A percentile compares a stretch with the other conserved stretches of the same genome.
phyloP scores from a whole-genome alignment of 2,797 vertebrate genomes.

The Lutjanus campechanus region DNA sequence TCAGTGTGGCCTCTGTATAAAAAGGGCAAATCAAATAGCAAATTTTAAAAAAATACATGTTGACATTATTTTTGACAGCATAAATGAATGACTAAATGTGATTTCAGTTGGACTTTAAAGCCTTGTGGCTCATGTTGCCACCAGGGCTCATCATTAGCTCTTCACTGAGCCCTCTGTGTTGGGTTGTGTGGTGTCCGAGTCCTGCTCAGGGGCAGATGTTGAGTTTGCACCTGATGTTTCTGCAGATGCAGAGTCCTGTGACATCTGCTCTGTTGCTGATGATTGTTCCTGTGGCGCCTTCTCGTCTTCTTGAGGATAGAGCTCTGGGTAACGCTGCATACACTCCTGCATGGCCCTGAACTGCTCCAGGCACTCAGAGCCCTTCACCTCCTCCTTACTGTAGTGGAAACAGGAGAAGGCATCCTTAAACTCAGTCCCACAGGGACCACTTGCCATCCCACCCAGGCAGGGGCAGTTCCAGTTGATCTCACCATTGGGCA shows the following conservation, averaged over 20 bases:
- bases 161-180: slow-evolving; percentile 63
- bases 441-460: slow-evolving; percentile 95
- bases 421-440: slow-evolving; percentile 94
- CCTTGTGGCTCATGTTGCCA: not conserved
- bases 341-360: slow-evolving; percentile 95
- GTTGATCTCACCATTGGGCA: slow-evolving; percentile 94
- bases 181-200: slow-evolving; percentile 48
- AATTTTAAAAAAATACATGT: not conserved
- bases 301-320: slow-evolving; percentile 91
- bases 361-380: slow-evolving; percentile 93
- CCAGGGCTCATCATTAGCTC: slow-evolving; percentile 51
- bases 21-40: too few species aligned
- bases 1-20: too few species aligned
- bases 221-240: slow-evolving; percentile 29
- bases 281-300: slow-evolving; percentile 82
- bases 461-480: slow-evolving; percentile 97
- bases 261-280: slow-evolving; percentile 70
- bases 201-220: slow-evolving; percentile 39
- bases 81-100: not conserved
- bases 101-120: slow-evolving; percentile 15
- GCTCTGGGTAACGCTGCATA: slow-evolving; percentile 94
- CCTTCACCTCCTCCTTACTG: slow-evolving; percentile 93
- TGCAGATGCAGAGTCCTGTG: slow-evolving; percentile 55
- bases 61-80: not conserved
- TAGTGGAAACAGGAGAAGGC: slow-evolving; percentile 97